Conservation (phyloP, 2,113 vertebrate genomes). For the Etheostoma cragini region DNA sequence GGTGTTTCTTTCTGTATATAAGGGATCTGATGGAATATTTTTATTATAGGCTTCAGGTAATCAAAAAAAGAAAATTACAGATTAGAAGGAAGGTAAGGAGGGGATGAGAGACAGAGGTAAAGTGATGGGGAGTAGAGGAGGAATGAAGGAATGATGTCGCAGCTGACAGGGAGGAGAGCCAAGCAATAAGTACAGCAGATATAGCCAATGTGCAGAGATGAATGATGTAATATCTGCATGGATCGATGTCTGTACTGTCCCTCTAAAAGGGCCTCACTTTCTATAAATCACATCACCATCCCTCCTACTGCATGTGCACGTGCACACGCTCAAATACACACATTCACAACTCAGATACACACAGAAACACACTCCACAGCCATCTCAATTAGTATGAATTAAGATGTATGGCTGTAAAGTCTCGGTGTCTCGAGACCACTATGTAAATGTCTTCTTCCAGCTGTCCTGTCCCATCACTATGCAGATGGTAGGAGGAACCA, state of each 20-base stretch:
- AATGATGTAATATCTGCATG: constrained; percentile 79
- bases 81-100: constrained; percentile 34
- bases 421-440: constrained; percentile 52
- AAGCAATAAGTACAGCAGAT: constrained; percentile 72
- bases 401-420: constrained; percentile 68
- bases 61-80: constrained; percentile 47
- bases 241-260: constrained; percentile 75
- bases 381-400: constrained; percentile 67
- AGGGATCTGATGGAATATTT: constrained; percentile 53
- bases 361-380: constrained; percentile 39
- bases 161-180: constrained; percentile 69
- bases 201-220: constrained; percentile 69
- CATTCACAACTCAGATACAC: constrained; percentile 21
- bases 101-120: constrained; percentile 35
- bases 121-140: constrained; percentile 51
- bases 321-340: constrained; percentile 20
- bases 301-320: neutral
- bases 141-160: constrained; percentile 43
- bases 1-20: constrained; percentile 33
- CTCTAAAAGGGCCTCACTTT: constrained; percentile 60
- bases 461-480: constrained; percentile 67
- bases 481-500: constrained; percentile 71
- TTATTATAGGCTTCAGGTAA: constrained; percentile 50
- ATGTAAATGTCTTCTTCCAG: constrained; percentile 74
- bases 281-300: constrained; percentile 64